Conservation (phyloP, 2,113 vertebrate genomes). For the Nymphicus hollandicus region DNA sequence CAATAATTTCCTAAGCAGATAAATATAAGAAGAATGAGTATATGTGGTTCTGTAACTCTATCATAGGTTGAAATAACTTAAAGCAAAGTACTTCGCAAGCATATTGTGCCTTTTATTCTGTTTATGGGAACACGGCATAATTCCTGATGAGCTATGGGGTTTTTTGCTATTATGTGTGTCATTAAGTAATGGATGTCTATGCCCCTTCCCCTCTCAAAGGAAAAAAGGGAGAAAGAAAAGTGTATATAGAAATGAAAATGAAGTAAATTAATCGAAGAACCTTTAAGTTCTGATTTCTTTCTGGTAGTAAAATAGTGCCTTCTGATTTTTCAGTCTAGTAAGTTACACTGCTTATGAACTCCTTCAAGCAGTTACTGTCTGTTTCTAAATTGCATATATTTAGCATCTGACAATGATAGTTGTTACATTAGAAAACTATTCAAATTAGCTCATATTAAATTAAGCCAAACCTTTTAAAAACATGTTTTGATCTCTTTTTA, state of each 20-base stretch:
- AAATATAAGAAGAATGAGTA: neutral
- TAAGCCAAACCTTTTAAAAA: slow-evolving; percentile 62
- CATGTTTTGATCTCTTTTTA: slow-evolving; percentile 62
- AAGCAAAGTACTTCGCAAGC: neutral
- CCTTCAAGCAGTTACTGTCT: neutral
- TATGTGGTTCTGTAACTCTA: neutral
- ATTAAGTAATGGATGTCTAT: neutral
- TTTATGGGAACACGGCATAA: neutral
- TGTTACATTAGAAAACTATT: slow-evolving; percentile 41
- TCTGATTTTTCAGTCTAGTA: neutral
- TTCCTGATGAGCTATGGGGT: neutral
- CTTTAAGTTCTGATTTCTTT: neutral
- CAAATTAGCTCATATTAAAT: slow-evolving; percentile 63
- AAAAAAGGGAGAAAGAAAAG: neutral
- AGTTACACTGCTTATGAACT: neutral
- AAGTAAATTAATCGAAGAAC: neutral
- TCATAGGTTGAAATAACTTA: neutral
- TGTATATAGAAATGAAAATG: neutral
- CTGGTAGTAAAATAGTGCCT: neutral
- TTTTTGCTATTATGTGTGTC: neutral
- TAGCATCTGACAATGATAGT: slow-evolving; percentile 34
- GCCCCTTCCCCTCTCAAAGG: neutral
- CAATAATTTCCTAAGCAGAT: neutral
- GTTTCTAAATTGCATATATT: slow-evolving; percentile 1
- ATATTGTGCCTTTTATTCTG: neutral